Conservation (phyloP, 2,797 vertebrate genomes). For the Silurus lanzhouensis region DNA sequence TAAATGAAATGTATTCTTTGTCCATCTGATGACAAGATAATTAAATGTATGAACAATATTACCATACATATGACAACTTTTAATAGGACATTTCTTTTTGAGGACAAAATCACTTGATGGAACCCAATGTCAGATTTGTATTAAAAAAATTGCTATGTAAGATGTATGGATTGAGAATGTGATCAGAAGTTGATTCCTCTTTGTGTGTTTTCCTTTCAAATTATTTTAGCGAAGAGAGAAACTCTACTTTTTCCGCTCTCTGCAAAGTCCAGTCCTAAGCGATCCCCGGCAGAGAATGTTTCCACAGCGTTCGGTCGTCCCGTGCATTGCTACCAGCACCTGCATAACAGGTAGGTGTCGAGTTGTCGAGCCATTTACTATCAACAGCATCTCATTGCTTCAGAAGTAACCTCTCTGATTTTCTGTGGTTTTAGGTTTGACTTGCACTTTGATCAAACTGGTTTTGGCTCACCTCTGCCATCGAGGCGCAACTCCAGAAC, state of each 20-base stretch:
- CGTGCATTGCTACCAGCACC: conserved; percentile 71
- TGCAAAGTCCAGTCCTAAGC: conserved; percentile 91
- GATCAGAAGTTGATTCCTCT: too few species aligned
- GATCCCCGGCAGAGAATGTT: conserved; percentile 90
- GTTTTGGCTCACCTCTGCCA: conserved; percentile 69
- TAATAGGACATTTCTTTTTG: too few species aligned
- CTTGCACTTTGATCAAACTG: conserved; percentile 77
- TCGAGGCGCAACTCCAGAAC: conserved; percentile 76
- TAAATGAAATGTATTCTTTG: too few species aligned
- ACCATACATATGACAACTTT: too few species aligned
- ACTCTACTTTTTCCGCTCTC: conserved; percentile 83
- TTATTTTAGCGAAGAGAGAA: conserved; percentile 83
- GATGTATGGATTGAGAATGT: neutral
- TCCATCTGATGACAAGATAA: too few species aligned
- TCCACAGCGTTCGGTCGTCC: conserved; percentile 89
- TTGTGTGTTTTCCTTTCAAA: neutral
- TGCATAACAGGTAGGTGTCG: conserved; percentile 49
- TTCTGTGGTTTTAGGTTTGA: conserved; percentile 72
- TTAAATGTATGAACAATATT: too few species aligned
- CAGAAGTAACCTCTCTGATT: neutral
- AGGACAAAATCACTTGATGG: too few species aligned
- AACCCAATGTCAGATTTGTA: too few species aligned
- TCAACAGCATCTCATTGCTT: neutral
- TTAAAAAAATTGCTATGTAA: neutral
- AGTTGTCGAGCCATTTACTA: too few species aligned